Evolutionary conservation across 2,113 vertebrate genomes (phyloP), one percentile per base, ranked within the genome.

Genomic region (Sceloporus tristichus): DNA sequence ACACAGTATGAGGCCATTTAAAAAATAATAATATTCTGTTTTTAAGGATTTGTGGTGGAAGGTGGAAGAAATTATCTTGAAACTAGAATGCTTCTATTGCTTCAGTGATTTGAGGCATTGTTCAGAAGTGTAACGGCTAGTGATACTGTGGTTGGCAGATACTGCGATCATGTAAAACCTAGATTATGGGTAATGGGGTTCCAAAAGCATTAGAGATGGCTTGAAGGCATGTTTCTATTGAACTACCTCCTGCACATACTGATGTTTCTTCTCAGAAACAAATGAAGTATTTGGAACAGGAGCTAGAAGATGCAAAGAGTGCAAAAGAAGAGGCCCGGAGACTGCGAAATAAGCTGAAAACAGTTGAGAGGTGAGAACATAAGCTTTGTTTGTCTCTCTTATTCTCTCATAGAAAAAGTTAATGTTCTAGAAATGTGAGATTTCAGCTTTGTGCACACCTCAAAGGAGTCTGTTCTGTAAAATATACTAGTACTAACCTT

Each of bases 261-360:
- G 10, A 90, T 1, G 1, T 93, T 92, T 92, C 79, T 85, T 94
- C 68, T 93, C 92, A 99, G 99, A 98, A 98, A 96, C 98, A 99
- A 96, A 98, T 99, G 98, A 97, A 96, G 74, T 99, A 97, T 92
- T 91, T 99, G 92, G 98, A 99, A 94, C 97, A 96, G 73, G 98
- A 98, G 88, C 97, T 98, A 84, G 96, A 97, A 70, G 98, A 98
- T 19, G 92, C 92, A 85, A 98, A 97, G 82, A 95, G 96, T 74
- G 98, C 97, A 3, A 98, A 97, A 90, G 98, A 99, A 21, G 98
- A 99, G 92, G 96, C 96, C 8, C 95, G 93, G 23, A 96, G 93
- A 9, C 97, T 99, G 80, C 94, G 96, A 82, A 96, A 90, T 91
- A 99, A 98, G 93, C 95, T 99, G 96, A 98, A 96, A 92, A 97